Conservation (phyloP, 2,888 invertebrate genomes). For the Cataglyphis rosenhaueri region DNA sequence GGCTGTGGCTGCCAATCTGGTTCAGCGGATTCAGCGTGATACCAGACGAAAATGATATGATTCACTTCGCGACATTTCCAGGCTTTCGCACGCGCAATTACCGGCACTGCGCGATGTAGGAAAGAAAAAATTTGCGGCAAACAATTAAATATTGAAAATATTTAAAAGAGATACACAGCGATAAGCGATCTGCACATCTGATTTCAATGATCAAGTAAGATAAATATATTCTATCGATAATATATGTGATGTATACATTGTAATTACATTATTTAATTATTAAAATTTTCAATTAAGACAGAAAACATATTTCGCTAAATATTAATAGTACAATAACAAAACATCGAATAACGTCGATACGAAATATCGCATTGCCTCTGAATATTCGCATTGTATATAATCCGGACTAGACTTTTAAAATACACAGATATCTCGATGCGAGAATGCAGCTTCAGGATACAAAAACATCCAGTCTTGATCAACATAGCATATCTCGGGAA, state of each 20-base stretch:
- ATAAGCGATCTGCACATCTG: not conserved
- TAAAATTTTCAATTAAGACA: not conserved
- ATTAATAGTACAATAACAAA: not conserved
- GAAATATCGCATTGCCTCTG: not conserved
- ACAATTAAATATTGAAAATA: not conserved
- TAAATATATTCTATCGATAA: not conserved
- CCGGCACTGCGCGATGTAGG: constrained; percentile 87
- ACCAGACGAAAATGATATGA: constrained; percentile 93
- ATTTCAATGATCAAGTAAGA: not conserved
- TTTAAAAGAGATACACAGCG: not conserved
- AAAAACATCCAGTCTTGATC: not conserved
- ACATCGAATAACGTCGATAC: not conserved
- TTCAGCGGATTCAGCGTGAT: constrained; percentile 90
- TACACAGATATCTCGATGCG: not conserved
- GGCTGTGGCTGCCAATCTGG: constrained; percentile 90
- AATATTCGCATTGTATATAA: constrained; percentile 8
- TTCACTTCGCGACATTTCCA: constrained; percentile 91
- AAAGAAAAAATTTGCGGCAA: not conserved
- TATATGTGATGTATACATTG: not conserved
- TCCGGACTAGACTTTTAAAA: not conserved
- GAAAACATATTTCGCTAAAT: not conserved
- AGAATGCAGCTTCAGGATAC: not conserved
- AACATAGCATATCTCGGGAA: not conserved
- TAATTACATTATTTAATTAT: not conserved
- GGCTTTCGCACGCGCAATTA: constrained; percentile 89